phyloP scores from a whole-genome alignment of 2,797 vertebrate species.

The Sparus aurata region DNA sequence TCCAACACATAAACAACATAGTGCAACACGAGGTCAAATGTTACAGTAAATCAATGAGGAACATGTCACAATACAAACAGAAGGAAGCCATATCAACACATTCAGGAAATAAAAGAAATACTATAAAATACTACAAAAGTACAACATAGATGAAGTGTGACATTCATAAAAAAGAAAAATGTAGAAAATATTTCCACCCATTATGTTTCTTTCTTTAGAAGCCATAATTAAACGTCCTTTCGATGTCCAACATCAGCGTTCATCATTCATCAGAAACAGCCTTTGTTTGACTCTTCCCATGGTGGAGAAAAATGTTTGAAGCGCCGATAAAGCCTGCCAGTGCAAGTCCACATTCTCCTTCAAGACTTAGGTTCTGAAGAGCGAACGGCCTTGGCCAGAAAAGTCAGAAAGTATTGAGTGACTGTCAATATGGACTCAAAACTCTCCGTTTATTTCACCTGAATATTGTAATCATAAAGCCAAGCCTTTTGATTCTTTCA shows the following conservation, averaged over 20 bases:
- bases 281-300: background rate
- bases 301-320: background rate
- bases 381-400: background rate
- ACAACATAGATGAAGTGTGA: background rate
- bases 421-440: background rate
- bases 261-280: background rate
- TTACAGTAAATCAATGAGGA: background rate
- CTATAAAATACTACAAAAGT: background rate
- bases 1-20: background rate
- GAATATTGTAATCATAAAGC: background rate
- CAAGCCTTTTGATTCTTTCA: conserved; percentile 5
- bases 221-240: background rate
- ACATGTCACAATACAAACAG: background rate
- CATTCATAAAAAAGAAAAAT: background rate
- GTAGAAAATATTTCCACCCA: too few species aligned
- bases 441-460: background rate
- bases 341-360: background rate
- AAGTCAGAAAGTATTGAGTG: background rate
- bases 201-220: background rate
- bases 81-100: background rate
- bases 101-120: too few species aligned
- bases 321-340: background rate
- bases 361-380: background rate
- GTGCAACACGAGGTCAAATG: background rate
- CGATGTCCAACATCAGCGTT: background rate